Evolutionary conservation across 2,113 vertebrate species (phyloP), one percentile per base, ranked within the genome.

Genomic region (Synchiropus splendidus): DNA sequence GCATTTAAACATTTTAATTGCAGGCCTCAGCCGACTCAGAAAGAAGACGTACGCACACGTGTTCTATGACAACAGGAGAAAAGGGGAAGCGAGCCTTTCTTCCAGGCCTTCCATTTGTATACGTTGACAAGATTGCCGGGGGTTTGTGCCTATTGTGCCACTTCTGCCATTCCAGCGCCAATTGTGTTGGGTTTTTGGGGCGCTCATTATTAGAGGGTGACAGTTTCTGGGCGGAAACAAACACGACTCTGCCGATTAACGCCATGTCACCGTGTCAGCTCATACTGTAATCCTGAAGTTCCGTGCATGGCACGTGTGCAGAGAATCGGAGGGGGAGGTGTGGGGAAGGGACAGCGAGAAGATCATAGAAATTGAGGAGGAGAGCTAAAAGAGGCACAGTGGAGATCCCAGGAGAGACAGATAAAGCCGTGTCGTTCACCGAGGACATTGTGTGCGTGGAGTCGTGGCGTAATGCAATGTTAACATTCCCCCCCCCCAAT

Each of bases 211-310:
- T 79, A 78, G 61, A 78, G 72, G 75, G 64, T 74, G 75, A 79
- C 79, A 80, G 78, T 71, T 77, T 79, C 72, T 75, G 80, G 75
- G 78, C 75, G 75, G 77, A 77, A 79, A 76, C 78, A 77, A 80
- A 77, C 80, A 78, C 65, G 72, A 74, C 61, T 74, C 72, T 61
- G 66, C 69, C 70, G 72, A 80, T 80, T 79, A 79, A 74, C 78
- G 74, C 77, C 63, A 3, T 80, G 74, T 80, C 80, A 77, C 67
- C 60, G 39, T 82, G 80, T 82, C 80, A 80, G 72, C 75, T 66
- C 62, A 67, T 72, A 74, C 74, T 68, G 77, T 80, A 79, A 82
- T 79, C 77, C 80, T 69, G 75, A 77, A 79, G 75, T 78, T 77
- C 77, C 72, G 75, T 77, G 74, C 74, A 69, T 77, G 58, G 70